Percentiles rank a stretch among this genome's conserved stretches.
Evolutionary conservation across 1,140 invertebrate genomes (phyloP).

Genomic region (Teleopsis dalmanni): DNA sequence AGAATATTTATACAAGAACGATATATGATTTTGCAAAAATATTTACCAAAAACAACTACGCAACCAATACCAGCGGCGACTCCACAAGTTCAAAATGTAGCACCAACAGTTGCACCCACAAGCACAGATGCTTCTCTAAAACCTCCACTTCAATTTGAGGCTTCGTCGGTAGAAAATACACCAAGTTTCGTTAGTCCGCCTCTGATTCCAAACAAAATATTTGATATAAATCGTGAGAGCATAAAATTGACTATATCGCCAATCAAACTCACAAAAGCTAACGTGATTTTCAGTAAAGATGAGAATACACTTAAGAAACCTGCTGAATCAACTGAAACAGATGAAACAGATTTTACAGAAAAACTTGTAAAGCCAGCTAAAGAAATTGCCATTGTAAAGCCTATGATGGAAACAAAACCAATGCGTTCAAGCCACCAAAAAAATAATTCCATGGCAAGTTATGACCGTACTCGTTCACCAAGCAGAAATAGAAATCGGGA

Average conservation of each 20-base stretch:
- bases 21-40: conserved; percentile 38
- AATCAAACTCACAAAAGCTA: conserved; percentile 28
- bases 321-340: not conserved
- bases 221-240: conserved; percentile 35
- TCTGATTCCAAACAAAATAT: conserved; percentile 27
- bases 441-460: too few relatives aligned
- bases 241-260: conserved; percentile 39
- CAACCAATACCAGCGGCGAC: conserved; percentile 6
- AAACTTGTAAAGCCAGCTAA: conserved; percentile 17
- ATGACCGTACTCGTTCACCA: conserved; percentile 8
- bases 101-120: not conserved
- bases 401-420: conserved; percentile 26
- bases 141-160: not conserved
- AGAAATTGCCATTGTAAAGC: conserved; percentile 39
- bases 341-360: conserved; percentile 7
- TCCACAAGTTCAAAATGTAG: not conserved
- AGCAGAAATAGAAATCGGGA: not conserved
- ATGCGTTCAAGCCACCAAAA: conserved; percentile 13
- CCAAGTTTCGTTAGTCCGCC: not conserved
- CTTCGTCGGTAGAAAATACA: not conserved
- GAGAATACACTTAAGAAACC: not conserved
- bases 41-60: conserved; percentile 25
- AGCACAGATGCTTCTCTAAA: not conserved
- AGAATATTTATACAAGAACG: conserved; percentile 33
- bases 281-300: conserved; percentile 26